Conservation (phyloP, 2,888 invertebrate genomes). For the Machimus rusticus region DNA sequence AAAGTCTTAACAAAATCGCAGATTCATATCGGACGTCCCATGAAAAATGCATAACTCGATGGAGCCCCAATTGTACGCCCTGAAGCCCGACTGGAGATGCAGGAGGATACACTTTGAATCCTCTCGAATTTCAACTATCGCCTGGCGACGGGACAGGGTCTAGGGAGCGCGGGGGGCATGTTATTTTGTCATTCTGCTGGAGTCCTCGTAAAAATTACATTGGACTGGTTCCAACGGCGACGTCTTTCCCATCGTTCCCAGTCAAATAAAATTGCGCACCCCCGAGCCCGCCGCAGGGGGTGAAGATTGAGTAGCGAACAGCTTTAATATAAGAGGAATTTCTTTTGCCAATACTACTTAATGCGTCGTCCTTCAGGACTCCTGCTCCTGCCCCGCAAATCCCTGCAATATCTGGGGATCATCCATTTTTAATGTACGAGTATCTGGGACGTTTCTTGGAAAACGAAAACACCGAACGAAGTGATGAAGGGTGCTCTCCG, state of each 20-base stretch:
- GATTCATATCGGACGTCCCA: neutral
- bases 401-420: neutral
- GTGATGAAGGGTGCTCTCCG: neutral
- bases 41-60: neutral
- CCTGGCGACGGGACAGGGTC: neutral
- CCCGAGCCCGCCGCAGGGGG: neutral
- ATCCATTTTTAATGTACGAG: neutral
- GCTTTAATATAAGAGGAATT: neutral
- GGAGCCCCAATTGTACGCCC: neutral
- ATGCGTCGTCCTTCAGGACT: neutral
- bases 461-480: neutral
- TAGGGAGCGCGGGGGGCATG: neutral
- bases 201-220: neutral
- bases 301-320: neutral
- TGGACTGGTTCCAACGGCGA: neutral
- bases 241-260: neutral
- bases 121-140: neutral
- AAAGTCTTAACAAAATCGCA: neutral
- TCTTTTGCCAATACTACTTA: neutral
- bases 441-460: neutral
- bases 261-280: neutral
- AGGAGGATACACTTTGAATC: neutral
- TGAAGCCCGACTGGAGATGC: neutral
- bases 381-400: neutral
- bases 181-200: neutral